Base-by-base conservation (phyloP, 2,797 vertebrate genomes). In the Micropoecilia bifurca region DNA sequence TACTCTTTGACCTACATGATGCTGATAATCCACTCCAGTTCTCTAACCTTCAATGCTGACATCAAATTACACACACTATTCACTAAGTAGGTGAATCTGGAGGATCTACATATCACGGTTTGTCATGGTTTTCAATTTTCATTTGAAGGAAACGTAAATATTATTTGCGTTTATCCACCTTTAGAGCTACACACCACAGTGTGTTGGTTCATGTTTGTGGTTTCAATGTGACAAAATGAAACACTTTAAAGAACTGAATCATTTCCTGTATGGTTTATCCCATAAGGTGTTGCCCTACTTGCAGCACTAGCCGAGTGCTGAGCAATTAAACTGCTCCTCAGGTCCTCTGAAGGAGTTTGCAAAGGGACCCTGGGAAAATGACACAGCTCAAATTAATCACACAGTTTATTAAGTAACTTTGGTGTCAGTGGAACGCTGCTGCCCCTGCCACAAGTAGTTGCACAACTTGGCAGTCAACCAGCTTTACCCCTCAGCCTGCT, bases 281-380 rank as follows among this genome's bases (percentile, higher is more conserved):
- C 73, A 43, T 75, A 79, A 81, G 82, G 46, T 63, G 66, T 41
- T 74, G 90, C 83, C 88, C 84, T 69, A 85, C 79, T 73, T 39
- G 83, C 43, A 36, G 74, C 18, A 48, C 81, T 81, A 81, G 79
- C 77, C 80, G 80, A 88, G 85, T 79, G 86, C 88, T 85, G 91
- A 88, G 89, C 91, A 92, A 94, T 93, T 93, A 93, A 91, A 91
- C 20, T 9, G 68, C 81, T 85, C 84, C 85, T 83, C 73, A 84
- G 85, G 66, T 36, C 79, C 80, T 85, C 78, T 83, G 81, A 86
- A 81, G 79, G 74, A 80, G 79, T 22, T 33, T 43, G 75, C 30
- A 80, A 45, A 61, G 81, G 79, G 78, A 63, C 41, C 33, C 72
- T 80, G 83, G 78, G 77, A 87, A 91, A 89, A 90, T 89, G 89